Conservation (phyloP, 2,113 vertebrate species). For the Anolis sagrei region DNA sequence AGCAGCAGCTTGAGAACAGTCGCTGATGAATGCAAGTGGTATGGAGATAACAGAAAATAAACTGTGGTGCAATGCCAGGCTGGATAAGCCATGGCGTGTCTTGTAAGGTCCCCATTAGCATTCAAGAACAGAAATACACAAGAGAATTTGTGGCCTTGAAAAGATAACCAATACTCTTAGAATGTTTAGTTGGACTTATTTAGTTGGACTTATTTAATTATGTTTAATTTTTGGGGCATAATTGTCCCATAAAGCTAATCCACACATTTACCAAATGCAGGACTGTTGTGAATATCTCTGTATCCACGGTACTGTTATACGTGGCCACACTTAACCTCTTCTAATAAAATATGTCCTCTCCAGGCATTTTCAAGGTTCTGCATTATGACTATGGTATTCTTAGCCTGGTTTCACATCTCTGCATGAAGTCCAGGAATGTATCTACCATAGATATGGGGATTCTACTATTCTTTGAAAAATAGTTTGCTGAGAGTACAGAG, state of each 20-base stretch:
- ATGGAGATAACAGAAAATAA: conserved; percentile 55
- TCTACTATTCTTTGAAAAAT: background rate
- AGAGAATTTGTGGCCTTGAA: conserved; percentile 54
- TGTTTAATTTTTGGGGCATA: conserved; percentile 46
- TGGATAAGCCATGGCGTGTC: conserved; percentile 46
- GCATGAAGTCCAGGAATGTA: no score
- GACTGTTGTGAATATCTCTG: background rate
- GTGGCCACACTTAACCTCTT: no score
- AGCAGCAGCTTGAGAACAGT: conserved; percentile 64
- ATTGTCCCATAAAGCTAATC: conserved; percentile 13
- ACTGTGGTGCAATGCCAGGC: background rate
- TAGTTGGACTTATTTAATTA: conserved; percentile 50
- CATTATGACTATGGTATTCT: no score
- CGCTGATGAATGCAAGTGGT: conserved; percentile 53
- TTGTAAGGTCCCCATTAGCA: conserved; percentile 60
- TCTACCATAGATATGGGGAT: no score
- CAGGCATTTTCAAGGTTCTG: no score
- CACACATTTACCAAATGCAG: background rate
- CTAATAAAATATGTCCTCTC: no score
- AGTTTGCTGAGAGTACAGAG: background rate
- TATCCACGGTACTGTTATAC: no score
- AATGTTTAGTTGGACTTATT: conserved; percentile 34
- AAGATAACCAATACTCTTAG: conserved; percentile 59
- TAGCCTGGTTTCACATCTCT: no score
- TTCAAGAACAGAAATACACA: conserved; percentile 66